Percentiles rank a stretch among this genome's conserved stretches.
Evolutionary conservation across 2,888 invertebrate species (phyloP).

Genomic region (Himalopsyche kuldschensis): DNA sequence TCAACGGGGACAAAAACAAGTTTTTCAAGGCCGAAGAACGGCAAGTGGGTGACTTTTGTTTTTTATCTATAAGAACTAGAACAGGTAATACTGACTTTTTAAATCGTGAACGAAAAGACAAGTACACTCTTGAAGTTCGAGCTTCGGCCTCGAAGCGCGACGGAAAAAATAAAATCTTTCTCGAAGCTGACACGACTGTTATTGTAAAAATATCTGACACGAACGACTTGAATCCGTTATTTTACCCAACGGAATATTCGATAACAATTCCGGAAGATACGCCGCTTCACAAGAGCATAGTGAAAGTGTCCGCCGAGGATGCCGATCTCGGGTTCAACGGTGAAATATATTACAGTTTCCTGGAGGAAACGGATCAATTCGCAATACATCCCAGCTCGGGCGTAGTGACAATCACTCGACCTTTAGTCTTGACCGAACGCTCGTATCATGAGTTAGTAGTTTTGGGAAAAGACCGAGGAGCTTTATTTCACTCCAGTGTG

Average conservation of each 20-base stretch:
- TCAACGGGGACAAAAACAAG: slow-evolving; percentile 83
- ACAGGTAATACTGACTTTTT: slow-evolving; percentile 85
- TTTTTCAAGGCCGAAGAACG: slow-evolving; percentile 92
- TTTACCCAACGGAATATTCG: slow-evolving; percentile 87
- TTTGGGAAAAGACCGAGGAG: slow-evolving; percentile 83
- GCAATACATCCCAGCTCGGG: slow-evolving; percentile 93
- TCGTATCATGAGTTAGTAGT: slow-evolving; percentile 75
- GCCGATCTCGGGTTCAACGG: slow-evolving; percentile 96
- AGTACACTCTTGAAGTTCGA: slow-evolving; percentile 76
- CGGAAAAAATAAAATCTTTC: slow-evolving; percentile 60
- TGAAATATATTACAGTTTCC: slow-evolving; percentile 94
- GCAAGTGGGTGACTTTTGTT: slow-evolving; percentile 91
- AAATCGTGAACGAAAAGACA: slow-evolving; percentile 88
- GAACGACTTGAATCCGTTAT: slow-evolving; percentile 91
- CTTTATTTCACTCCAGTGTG: slow-evolving; percentile 54
- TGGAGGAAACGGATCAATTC: slow-evolving; percentile 79
- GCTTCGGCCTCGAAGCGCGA: slow-evolving; percentile 66
- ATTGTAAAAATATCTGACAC: slow-evolving; percentile 76
- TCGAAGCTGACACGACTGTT: slow-evolving; percentile 73
- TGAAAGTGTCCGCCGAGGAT: slow-evolving; percentile 86
- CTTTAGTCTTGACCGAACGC: slow-evolving; percentile 71
- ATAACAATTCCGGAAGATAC: slow-evolving; percentile 85
- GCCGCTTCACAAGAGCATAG: slow-evolving; percentile 78
- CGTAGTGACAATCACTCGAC: slow-evolving; percentile 79
- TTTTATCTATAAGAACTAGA: slow-evolving; percentile 84